Evolutionary conservation across 1,140 invertebrate genomes (phyloP), one percentile per base, ranked within the genome.

Genomic region (Macrotrachela quadricornifera): DNA sequence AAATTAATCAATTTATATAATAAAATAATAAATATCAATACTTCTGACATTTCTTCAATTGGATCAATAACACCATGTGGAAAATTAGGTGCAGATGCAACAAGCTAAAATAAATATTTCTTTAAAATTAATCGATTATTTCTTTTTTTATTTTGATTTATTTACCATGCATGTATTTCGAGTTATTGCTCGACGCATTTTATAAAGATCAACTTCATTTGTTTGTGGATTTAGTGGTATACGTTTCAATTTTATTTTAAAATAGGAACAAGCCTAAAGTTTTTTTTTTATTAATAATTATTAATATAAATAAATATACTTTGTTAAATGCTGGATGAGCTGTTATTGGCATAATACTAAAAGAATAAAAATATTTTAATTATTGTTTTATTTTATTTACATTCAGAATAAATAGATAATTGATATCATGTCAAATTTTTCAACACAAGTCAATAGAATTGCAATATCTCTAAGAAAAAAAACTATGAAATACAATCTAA

Each of bases 241-340:
- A 51, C 79, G 77, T 47, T 74, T 76, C 14, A 94, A 74, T 50
- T 77, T 77, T 52, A 30, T 30, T 30, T 30, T 30, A 4, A 30
- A 30, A 30, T 30, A 30, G 2, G 21, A 30, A 30, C 21, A 30
- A 30, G 21, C 21, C 21, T 30, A 30, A 30, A 30, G 8, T 30
- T 4, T 30, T 4, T 30, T 30, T 8, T 30, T 30, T 30, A 30
- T 30, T 8, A 30, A 30, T 30, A 30, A 30, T 30, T 4, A 2
- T 30, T 4, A 8, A 30, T 30, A 2, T 2, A 30, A 30, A 30
- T 30, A 2, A 30, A 30, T 30, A 30, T 30, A 30, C 90, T 71
- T 99, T 99, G 62, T 96, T 87, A 73, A 99, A 97, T 2, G 90
- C 91, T 1, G 86, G 81, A 71, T 97, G 94, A 10, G 79, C 87